Percentiles rank a stretch among this genome's conserved stretches.
Conservation (phyloP, 2,797 vertebrate genomes). For the Botia kubotai region DNA sequence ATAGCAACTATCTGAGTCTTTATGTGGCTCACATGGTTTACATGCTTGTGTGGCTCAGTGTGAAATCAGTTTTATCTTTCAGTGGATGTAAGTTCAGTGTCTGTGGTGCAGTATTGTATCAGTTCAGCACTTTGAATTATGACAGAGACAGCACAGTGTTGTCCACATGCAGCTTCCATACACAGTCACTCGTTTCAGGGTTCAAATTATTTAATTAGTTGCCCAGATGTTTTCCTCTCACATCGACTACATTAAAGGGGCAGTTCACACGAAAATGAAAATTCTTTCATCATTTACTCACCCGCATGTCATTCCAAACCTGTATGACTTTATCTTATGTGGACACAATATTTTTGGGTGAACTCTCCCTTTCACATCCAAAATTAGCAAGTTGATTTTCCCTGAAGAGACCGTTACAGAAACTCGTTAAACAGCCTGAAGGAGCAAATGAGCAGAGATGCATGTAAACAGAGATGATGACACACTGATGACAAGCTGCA, state of each 20-base stretch:
- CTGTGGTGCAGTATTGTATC: neutral
- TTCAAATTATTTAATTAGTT: neutral
- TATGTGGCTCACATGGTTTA: neutral
- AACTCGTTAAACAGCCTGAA: neutral
- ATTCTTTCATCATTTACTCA: no score
- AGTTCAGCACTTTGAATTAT: neutral
- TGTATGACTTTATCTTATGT: no score
- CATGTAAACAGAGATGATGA: neutral
- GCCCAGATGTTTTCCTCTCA: neutral
- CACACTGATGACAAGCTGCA: neutral
- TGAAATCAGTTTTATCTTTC: constrained; percentile 36
- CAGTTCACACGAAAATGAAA: no score
- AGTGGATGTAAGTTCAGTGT: neutral
- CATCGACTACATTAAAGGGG: neutral
- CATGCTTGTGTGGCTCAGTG: constrained; percentile 6
- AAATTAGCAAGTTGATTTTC: constrained; percentile 3
- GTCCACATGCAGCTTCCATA: neutral
- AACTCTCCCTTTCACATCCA: neutral
- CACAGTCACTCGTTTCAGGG: neutral
- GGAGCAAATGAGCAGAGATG: neutral
- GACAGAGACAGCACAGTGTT: neutral
- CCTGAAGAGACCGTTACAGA: neutral
- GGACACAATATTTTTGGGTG: no score
- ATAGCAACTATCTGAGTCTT: neutral
- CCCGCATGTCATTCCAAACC: no score